Percentiles rank a stretch among this genome's conserved stretches.
phyloP scores from a whole-genome alignment of 1,140 invertebrate species.

The Drosophila kanapiae region DNA sequence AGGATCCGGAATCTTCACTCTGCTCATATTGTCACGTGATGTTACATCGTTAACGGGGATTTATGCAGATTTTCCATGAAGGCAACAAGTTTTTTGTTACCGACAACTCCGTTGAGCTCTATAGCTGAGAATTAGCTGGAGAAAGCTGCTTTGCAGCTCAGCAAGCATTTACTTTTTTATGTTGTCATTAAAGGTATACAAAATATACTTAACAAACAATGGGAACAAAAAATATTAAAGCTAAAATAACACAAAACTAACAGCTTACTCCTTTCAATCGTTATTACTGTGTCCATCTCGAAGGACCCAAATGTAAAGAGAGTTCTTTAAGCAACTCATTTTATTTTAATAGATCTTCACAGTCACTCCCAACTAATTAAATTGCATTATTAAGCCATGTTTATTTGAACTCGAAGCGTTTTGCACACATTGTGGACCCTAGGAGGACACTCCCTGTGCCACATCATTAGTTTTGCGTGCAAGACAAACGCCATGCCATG shows the following conservation, averaged over 20 bases:
- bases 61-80: conserved; percentile 40
- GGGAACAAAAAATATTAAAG: not conserved
- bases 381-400: not conserved
- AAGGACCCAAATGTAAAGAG: no score
- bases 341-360: no score
- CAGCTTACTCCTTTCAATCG: not conserved
- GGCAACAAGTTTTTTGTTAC: conserved; percentile 38
- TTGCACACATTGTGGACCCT: conserved; percentile 7
- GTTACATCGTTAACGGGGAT: conserved; percentile 45
- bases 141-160: conserved; percentile 2
- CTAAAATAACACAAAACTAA: not conserved
- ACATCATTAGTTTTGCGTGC: conserved; percentile 35
- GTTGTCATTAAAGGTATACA: not conserved
- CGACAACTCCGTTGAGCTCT: conserved; percentile 2
- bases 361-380: not conserved
- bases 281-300: no score
- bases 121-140: not conserved
- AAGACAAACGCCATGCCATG: conserved; percentile 10
- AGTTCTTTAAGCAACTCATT: no score
- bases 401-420: not conserved
- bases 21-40: conserved; percentile 47
- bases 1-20: not conserved
- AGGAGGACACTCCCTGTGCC: conserved; percentile 3
- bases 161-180: not conserved
- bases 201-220: not conserved